A percentile compares a stretch with the other conserved stretches of the same genome.
Evolutionary conservation across 2,888 invertebrate genomes (phyloP).

Genomic region (Caenorhabditis plicata): DNA sequence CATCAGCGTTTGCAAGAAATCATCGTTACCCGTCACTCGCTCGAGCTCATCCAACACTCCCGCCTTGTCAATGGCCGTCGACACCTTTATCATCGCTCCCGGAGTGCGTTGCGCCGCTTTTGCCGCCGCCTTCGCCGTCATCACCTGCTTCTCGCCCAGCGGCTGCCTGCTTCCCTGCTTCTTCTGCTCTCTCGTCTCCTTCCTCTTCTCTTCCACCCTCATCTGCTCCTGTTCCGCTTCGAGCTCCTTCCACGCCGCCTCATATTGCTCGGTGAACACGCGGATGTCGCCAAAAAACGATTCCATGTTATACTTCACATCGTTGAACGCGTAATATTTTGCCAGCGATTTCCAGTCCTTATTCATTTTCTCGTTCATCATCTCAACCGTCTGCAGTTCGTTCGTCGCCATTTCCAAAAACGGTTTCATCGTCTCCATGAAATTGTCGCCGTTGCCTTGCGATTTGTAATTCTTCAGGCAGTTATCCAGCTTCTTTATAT

Average conservation of each 20-base stretch:
- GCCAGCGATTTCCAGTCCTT: conserved; percentile 80
- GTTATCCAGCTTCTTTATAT: conserved; percentile 74
- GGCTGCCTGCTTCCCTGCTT: conserved; percentile 5
- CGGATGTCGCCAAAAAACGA: conserved; percentile 94
- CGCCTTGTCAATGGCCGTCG: conserved; percentile 32
- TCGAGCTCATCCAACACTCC: conserved; percentile 55
- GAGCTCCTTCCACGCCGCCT: conserved; percentile 41
- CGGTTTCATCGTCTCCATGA: conserved; percentile 83
- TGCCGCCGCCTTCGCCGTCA: not conserved
- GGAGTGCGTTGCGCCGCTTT: conserved; percentile 13
- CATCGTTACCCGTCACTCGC: conserved; percentile 34
- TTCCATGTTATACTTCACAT: conserved; percentile 87
- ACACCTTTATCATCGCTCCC: conserved; percentile 25
- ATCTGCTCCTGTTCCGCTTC: conserved; percentile 37
- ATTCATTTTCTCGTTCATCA: conserved; percentile 90
- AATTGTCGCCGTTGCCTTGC: conserved; percentile 76
- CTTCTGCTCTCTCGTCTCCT: conserved; percentile 21
- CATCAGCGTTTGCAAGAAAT: conserved; percentile 34
- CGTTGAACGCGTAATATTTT: conserved; percentile 88
- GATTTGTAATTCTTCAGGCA: conserved; percentile 84
- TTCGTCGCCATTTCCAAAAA: conserved; percentile 79
- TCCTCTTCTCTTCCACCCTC: conserved; percentile 31
- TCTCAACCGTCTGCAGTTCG: conserved; percentile 84
- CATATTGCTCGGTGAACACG: conserved; percentile 86
- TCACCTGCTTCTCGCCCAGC: conserved; percentile 10